Conservation (phyloP, 2,797 vertebrate genomes). For the Microcaecilia unicolor region DNA sequence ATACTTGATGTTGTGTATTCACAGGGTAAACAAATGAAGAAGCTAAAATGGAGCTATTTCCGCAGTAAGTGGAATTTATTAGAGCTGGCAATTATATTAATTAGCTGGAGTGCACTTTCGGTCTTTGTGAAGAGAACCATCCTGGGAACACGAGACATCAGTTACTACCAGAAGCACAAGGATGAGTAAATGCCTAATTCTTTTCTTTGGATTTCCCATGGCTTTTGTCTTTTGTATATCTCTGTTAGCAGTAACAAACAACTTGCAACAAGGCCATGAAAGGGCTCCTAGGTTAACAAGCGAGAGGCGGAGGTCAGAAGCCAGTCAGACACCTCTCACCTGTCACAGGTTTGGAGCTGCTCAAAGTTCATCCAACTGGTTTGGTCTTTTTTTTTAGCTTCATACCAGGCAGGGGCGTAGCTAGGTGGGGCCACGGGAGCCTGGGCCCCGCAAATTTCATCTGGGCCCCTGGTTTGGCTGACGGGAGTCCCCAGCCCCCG, state of each 20-base stretch:
- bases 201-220: background rate
- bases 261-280: background rate
- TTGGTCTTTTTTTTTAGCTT: no score
- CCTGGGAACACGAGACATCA: conserved; percentile 71
- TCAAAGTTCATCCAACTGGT: no score
- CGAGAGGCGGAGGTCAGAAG: no score
- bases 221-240: background rate
- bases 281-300: no score
- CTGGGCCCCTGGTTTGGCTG: no score
- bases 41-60: conserved; percentile 76
- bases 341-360: no score
- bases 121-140: conserved; percentile 81
- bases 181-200: conserved; percentile 71
- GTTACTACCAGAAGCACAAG: conserved; percentile 69
- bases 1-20: no score
- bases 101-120: conserved; percentile 81
- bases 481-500: no score
- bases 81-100: conserved; percentile 75
- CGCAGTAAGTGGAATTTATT: conserved; percentile 83
- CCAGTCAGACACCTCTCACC: no score
- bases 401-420: no score
- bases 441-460: no score
- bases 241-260: background rate
- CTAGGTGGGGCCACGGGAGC: no score
- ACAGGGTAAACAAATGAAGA: conserved; percentile 75